Base-by-base conservation (phyloP, 1,140 invertebrate genomes). In the Dendrolimus kikuchii region DNA sequence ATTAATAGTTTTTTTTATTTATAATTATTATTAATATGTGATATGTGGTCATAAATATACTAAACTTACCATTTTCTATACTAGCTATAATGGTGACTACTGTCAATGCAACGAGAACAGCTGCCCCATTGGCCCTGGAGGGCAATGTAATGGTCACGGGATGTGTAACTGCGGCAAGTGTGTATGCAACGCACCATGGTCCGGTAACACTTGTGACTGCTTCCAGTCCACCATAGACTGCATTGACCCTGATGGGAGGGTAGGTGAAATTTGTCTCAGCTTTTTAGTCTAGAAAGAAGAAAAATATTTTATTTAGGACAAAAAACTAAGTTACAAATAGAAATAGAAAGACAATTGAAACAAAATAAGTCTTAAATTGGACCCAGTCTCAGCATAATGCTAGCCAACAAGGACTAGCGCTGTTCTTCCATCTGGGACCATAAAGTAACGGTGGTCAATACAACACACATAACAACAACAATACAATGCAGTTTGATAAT, bases 31-130 rank as follows among this genome's bases (percentile, higher is more conserved):
- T 23, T 5, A 23, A 23, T 23, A 23, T 2, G n/a, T n/a, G 3
- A 23, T 23, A 23, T 23, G 23, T 23, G 23, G 23, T 23, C 23
- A 23, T 3, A 23, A 23, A 23, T 23, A 23, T 3, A 23, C 23
- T 23, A 23, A 23, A 23, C 1, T 23, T 23, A 23, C 23, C 23
- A 40, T 51, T 4, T 47, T 47, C 40, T 46, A 57, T 49, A 50
- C 5, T 43, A 84, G 90, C 36, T 67, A 78, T 9, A 87, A 86
- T 45, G 94, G 94, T 2, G 80, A 85, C 36, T 94, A 87, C 72
- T 95, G 94, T 71, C 89, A 95, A 70, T 95, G 93, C 73, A 92
- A 95, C 74, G 90, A 93, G 66, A 93, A 92, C 67, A 91, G 90
- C 38, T 95, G 94, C 68, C 89, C 91, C 51, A 88, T 90, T 43